These are phyloP conservation scores for Rhinatrema bivittatum DNA, from an alignment of 2,797 vertebrate species.

Conservation along the genomic window DNA sequence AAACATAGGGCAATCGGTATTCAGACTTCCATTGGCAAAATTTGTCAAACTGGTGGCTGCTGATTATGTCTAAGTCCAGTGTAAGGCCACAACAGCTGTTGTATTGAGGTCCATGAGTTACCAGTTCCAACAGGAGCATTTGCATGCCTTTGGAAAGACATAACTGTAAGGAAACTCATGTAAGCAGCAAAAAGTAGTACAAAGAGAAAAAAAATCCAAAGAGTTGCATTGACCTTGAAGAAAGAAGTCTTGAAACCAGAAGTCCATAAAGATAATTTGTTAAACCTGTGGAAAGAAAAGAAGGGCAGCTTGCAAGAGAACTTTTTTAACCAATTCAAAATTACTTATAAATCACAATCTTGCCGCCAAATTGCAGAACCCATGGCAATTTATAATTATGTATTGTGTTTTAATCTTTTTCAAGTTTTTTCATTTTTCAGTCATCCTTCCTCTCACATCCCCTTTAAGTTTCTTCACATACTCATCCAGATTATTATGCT, in stretches of 20 bases:
- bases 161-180: conserved; percentile 71
- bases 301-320: too few species aligned
- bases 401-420: too few species aligned
- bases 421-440: too few species aligned
- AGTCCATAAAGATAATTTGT: conserved; percentile 28
- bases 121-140: conserved; percentile 78
- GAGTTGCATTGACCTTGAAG: conserved; percentile 47
- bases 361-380: too few species aligned
- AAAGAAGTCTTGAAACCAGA: conserved; percentile 42
- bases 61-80: conserved; percentile 72
- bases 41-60: conserved; percentile 74
- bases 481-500: too few species aligned
- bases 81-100: conserved; percentile 88
- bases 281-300: conserved; percentile 31
- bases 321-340: too few species aligned
- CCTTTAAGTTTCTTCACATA: too few species aligned
- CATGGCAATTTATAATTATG: too few species aligned
- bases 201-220: conserved; percentile 68
- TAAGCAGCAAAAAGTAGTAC: conserved; percentile 72
- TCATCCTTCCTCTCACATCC: too few species aligned
- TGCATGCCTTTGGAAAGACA: conserved; percentile 75
- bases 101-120: conserved; percentile 80
- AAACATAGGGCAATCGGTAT: too few species aligned
- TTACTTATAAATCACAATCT: too few species aligned
- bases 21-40: too few species aligned